Base-by-base conservation (phyloP, 2,113 vertebrate genomes). In the Sinocyclocheilus rhinocerous region DNA sequence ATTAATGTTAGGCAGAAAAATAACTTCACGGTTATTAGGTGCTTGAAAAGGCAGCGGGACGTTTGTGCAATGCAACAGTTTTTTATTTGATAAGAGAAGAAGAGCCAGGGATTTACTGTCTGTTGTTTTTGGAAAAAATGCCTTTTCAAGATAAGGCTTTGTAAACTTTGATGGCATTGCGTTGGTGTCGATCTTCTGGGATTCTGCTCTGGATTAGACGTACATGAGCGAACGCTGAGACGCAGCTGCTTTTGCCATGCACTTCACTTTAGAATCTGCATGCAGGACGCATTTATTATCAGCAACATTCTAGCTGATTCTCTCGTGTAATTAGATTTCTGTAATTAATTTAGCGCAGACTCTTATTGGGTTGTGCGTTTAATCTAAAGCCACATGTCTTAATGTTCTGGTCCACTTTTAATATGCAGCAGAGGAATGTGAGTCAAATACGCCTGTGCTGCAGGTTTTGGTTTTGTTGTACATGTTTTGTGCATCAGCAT, bases 151-250 rank as follows among this genome's bases (percentile, higher is more conserved):
- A n/a, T 13, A n/a, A 45, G 39, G 72, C 42, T 48, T 48, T 24
- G 72, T 76, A 16, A 76, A 57, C 5, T 36, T 9, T 4, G 65
- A 55, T 65, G 67, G 20, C 81, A 33, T 0, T 52, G 50, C 50
- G 50, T 52, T 15, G 29, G 29, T 61, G 15, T 57, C 52, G 75
- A 15, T 12, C 10, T 48, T 9, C 48, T 24, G 59, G 59, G 45
- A 10, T 11, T 61, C 59, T 61, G 52, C 69, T 83, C 45, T 11
- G 81, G 88, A 89, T 89, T 89, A 89, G 88, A 75, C 72, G 33
- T 77, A 86, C 85, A 87, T 69, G 76, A 67, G 18, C 36, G 50
- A 84, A 24, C 16, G 24, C n/a, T 86, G 36, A 70, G 61, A 76
- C 81, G 48, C 61, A 86, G 81, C 45, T 11, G 45, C 10, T 48